Percentiles rank a stretch among this genome's conserved stretches.
phyloP scores from a whole-genome alignment of 2,113 vertebrate species.

The Actenoides lindsayi region DNA sequence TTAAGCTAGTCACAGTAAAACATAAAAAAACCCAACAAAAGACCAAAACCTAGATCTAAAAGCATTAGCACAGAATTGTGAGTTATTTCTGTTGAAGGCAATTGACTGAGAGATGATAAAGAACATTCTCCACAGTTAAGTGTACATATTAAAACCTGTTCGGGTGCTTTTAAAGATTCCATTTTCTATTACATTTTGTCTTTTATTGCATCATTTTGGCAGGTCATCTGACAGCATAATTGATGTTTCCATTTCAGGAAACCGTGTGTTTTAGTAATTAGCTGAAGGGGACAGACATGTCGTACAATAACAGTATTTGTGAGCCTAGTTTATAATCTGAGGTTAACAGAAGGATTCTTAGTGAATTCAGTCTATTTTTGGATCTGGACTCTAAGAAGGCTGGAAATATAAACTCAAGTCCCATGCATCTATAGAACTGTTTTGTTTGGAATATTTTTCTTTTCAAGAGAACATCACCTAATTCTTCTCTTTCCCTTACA shows the following conservation, averaged over 20 bases:
- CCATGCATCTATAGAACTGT: not conserved
- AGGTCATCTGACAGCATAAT: constrained; percentile 1
- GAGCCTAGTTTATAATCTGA: not conserved
- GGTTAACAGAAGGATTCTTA: not conserved
- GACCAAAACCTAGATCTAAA: not conserved
- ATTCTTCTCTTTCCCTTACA: not conserved
- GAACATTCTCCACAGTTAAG: not conserved
- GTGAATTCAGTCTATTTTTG: not conserved
- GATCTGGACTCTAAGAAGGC: not conserved
- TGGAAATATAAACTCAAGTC: not conserved
- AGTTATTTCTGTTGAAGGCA: not conserved
- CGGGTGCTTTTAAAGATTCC: not conserved
- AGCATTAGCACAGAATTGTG: not conserved
- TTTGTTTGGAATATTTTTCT: not conserved
- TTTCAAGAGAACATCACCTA: not conserved
- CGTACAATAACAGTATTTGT: not conserved
- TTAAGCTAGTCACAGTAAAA: not conserved
- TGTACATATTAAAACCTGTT: not conserved
- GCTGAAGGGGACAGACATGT: not conserved
- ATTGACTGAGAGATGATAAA: not conserved
- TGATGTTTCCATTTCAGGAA: constrained; percentile 14
- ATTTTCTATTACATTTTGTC: not conserved
- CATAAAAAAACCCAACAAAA: not conserved
- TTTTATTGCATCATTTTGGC: not conserved
- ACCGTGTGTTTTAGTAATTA: constrained; percentile 4